These are phyloP conservation scores for Resseliella maxima DNA, from an alignment of 2,888 invertebrate genomes.

Conservation along the genomic window DNA sequence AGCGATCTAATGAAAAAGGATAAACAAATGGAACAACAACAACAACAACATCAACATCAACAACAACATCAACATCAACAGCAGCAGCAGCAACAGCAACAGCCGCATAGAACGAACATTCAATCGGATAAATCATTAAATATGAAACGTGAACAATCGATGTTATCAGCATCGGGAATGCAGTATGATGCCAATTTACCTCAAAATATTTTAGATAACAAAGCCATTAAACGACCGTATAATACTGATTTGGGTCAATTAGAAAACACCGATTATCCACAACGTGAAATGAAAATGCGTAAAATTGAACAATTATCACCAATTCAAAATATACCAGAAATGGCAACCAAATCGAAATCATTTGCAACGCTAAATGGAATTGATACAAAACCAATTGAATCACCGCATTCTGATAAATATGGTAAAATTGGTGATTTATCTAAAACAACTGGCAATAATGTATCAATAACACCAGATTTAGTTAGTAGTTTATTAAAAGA, in stretches of 20 bases:
- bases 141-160: neutral
- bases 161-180: neutral
- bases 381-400: conserved; percentile 73
- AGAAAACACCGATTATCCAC: conserved; percentile 56
- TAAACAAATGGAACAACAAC: conserved; percentile 60
- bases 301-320: conserved; percentile 40
- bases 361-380: conserved; percentile 72
- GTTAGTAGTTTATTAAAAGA: conserved; percentile 79
- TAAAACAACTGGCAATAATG: neutral
- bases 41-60: too few species aligned
- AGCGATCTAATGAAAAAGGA: conserved; percentile 65
- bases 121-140: conserved; percentile 56
- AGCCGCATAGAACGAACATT: conserved; percentile 29
- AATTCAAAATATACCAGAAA: conserved; percentile 55
- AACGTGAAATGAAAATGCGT: conserved; percentile 43
- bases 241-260: conserved; percentile 58
- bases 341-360: conserved; percentile 52
- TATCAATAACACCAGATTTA: conserved; percentile 65
- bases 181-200: conserved; percentile 39
- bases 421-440: neutral
- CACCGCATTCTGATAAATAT: neutral
- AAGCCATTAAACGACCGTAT: conserved; percentile 59
- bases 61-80: too few species aligned
- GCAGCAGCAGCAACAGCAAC: too few species aligned
- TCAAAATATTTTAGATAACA: conserved; percentile 58